Evolutionary conservation across 2,113 vertebrate species (phyloP), one percentile per base, ranked within the genome.

Genomic region (Chlorodrepanis virens): DNA sequence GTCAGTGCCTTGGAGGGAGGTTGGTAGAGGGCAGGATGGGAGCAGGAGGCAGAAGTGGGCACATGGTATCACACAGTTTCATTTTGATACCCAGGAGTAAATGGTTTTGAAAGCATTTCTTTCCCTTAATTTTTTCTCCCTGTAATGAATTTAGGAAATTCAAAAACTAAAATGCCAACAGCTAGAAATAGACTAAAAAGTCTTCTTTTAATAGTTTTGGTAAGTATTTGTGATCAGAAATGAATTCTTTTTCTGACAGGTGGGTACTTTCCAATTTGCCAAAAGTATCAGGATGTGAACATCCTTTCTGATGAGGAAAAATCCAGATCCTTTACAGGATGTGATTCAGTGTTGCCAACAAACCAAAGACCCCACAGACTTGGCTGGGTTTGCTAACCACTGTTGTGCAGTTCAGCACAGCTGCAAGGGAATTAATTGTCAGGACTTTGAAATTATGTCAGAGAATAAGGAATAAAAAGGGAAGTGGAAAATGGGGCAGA

Each of bases 401-500:
- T 0, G 0, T 3, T 44, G 49, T 35, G 49, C 47, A 65, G 19
- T 80, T 88, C 63, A 83, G 64, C 39, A 67, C 63, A 90, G 33
- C 56, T 82, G 56, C 2, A 4, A 70, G 47, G 14, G 44, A 88
- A 88, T 71, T 86, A 54, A 31, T 40, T 25, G 39, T 70, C 37
- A 65, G 60, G 80, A 59, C 15, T 80, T 54, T 6, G 5, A 90
- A 90, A 88, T 45, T 33, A 39, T 22, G 12, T 76, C 39, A 31
- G 39, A 86, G 28, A 83, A 83, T 19, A 76, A 85, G 89, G 33
- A 87, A 77, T 22, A 76, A 68, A 80, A n/a, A 69, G 4, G 8
- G 42, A 74, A 88, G 24, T 17, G 45, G 69, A 84, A 94, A 87
- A 85, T 33, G 19, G 57, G 54, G 47, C 65, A 83, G 50, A 77